Evolutionary conservation across 2,797 vertebrate species (phyloP).

Genomic region (Podargus strigoides): DNA sequence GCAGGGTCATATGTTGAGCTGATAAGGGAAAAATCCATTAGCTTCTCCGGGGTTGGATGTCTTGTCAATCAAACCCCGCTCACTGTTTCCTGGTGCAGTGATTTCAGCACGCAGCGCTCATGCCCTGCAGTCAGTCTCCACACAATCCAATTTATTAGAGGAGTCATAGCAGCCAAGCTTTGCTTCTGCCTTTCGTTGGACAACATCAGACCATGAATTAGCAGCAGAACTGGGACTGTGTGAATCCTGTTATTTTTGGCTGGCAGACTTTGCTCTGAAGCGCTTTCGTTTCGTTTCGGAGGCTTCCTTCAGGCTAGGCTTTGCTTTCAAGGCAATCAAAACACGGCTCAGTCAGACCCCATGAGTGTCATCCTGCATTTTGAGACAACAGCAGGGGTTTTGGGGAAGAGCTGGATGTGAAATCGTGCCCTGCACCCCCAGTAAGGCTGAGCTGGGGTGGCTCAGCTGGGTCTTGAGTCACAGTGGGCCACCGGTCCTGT

Average conservation of each 20-base stretch:
- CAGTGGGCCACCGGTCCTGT: not conserved
- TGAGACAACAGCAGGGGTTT: not conserved
- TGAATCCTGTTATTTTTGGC: constrained; percentile 48
- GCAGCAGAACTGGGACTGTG: constrained; percentile 19
- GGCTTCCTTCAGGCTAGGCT: constrained; percentile 24
- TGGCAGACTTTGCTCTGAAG: not conserved
- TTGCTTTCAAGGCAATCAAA: constrained; percentile 56
- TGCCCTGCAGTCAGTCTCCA: constrained; percentile 58
- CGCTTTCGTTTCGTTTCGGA: constrained; percentile 18
- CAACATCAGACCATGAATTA: constrained; percentile 5
- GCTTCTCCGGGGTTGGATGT: not conserved
- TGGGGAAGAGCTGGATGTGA: not conserved
- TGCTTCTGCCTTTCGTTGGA: constrained; percentile 23
- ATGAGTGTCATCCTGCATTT: not conserved
- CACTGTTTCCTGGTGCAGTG: not conserved
- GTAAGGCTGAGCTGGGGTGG: rapidly evolving
- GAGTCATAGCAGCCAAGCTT: constrained; percentile 24
- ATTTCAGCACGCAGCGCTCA: not conserved
- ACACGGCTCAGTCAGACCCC: not conserved
- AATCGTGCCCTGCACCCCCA: not conserved
- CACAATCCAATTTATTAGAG: constrained; percentile 60
- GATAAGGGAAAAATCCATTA: constrained; percentile 66
- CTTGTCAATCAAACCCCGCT: constrained; percentile 48
- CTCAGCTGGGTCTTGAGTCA: not conserved
- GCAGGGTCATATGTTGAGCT: constrained; percentile 42